Evolutionary conservation across 2,888 invertebrate species (phyloP), one percentile per base, ranked within the genome.

Genomic region (Synanthedon formicaeformis): DNA sequence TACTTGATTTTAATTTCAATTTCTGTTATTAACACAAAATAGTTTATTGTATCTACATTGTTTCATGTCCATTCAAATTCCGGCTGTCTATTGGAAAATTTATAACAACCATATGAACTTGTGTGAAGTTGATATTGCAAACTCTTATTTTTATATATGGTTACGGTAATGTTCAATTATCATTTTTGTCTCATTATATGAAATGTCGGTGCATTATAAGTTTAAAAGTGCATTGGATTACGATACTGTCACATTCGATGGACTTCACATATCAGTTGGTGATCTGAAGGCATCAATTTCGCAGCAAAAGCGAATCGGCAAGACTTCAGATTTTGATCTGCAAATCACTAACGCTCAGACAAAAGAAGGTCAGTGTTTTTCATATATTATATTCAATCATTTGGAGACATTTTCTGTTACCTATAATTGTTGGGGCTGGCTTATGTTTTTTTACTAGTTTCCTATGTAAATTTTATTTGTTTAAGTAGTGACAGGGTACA

Each of bases 161-260:
- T 34, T 34, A 34, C 2, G 34, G 10, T 34, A 34, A 34, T 34
- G 34, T 34, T 8, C 2, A 13, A 12, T 45, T 14, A 13, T 45
- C 8, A 45, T 13, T 45, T 45, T 45, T 45, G 14, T 12, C 45
- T 45, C n/a, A 45, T 8, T 14, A 34, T 34, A 14, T 45, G 87
- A 78, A 73, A 97, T 97, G 94, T 98, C 97, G 71, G 96, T 99
- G 62, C 98, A 99, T 85, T 99, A 98, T 88, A 99, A 99, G 85
- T 99, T 99, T 79, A 98, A 98, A 89, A 97, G 97, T 72, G 95
- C 96, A 57, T 89, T 96, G 74, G 96, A 98, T 79, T 97, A 94
- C 88, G 97, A 98, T 77, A 98, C 98, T 8, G 93, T 99, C 58
- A 96, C 96, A 45, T 98, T 98, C 78, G 98, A 98, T 90, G 99